Evolutionary conservation across 2,113 vertebrate genomes (phyloP), one percentile per base, ranked within the genome.

Genomic region (Dermatemys mawii): DNA sequence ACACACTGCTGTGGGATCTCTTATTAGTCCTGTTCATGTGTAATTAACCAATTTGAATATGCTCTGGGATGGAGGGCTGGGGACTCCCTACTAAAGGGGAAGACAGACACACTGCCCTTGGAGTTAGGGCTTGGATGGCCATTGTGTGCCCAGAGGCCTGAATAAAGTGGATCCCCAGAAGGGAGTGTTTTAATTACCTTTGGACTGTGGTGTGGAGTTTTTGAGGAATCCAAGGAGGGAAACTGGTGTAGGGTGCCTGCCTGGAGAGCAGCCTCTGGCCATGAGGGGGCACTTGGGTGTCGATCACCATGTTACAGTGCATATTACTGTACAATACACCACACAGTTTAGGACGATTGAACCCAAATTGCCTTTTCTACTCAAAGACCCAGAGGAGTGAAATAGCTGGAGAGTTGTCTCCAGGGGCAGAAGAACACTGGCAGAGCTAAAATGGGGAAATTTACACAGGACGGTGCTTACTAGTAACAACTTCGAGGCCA

Each of bases 11-110:
- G n/a, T 5, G 6, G 5, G 63, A 38, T 70, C 35, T 35, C 5
- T n/a, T 1, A 1, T 0, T 27, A 13, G 14, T 48, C 48, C 26
- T 73, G 49, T n/a, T 24, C 44, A 8, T 8, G 21, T 53, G 70
- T 0, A 0, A 7, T 35, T 26, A 84, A 60, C 3, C 50, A 14
- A 4, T 27, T 2, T 57, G 35, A 86, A 81, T 6, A 13, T 0
- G 1, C n/a, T 70, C 63, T 70, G 17, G 35, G 9, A 70, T 21
- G 63, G 19, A 70, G 21, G 63, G 32, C 35, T 38, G 14, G 63
- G 35, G 63, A n/a, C 19, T 60, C 9, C n/a, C n/a, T 38, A 11
- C n/a, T 8, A 70, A 22, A 70, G n/a, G 35, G 9, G n/a, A n/a
- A 70, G 63, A 38, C 19, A 38, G 35, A 38, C 16, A 35, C 4